Evolutionary conservation across 2,888 invertebrate genomes (phyloP).

Genomic region (Charanyca ferruginea): DNA sequence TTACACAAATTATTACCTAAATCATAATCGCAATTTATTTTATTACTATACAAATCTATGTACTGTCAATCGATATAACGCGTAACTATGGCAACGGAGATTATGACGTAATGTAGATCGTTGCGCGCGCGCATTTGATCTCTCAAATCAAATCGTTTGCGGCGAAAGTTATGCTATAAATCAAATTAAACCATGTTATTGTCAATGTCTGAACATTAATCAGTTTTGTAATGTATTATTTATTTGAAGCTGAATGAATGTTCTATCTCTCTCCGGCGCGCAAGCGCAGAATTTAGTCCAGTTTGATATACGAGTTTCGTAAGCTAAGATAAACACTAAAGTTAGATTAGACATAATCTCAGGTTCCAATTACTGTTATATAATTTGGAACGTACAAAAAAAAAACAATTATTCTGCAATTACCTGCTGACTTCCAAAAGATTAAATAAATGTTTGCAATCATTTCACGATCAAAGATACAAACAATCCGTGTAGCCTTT

Average conservation of each 20-base stretch:
- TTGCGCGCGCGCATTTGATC: conserved; percentile 67
- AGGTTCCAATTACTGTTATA: conserved; percentile 39
- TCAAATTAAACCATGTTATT: conserved; percentile 78
- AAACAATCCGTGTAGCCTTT: too few relatives aligned
- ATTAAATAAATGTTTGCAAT: conserved; percentile 1
- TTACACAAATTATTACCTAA: conserved; percentile 22
- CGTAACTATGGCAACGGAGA: conserved; percentile 54
- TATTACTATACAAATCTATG: conserved; percentile 25
- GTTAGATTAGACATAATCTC: conserved; percentile 27
- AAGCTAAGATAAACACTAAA: conserved; percentile 41
- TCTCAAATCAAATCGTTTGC: conserved; percentile 83
- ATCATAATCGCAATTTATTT: conserved; percentile 15
- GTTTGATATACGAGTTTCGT: conserved; percentile 50
- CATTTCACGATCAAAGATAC: conserved; percentile 9
- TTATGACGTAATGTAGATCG: conserved; percentile 63
- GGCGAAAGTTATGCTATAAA: conserved; percentile 86
- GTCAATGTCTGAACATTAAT: conserved; percentile 77
- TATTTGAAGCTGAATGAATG: conserved; percentile 59
- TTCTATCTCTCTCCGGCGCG: conserved; percentile 49
- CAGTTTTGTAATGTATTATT: conserved; percentile 69
- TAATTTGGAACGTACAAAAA: conserved; percentile 53
- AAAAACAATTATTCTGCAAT: conserved; percentile 13
- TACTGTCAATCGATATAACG: conserved; percentile 24
- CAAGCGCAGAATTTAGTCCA: conserved; percentile 42
- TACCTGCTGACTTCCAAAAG: conserved; percentile 21